Evolutionary conservation across 1,140 invertebrate genomes (phyloP).

Genomic region (Diorhabda carinulata): DNA sequence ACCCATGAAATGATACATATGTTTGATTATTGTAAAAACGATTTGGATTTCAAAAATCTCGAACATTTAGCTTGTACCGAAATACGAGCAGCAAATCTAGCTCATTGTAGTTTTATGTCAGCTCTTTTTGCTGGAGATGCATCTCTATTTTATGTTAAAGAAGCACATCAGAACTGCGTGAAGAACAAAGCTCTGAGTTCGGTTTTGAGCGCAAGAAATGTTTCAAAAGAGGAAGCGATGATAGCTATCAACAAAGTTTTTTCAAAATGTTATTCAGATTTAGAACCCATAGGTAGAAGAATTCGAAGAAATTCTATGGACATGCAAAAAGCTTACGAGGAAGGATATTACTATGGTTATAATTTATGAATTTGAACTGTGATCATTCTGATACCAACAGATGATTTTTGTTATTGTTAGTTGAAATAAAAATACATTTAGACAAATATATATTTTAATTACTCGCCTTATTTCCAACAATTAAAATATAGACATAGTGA

Average conservation of each 20-base stretch:
- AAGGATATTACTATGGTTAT: slow-evolving; percentile 77
- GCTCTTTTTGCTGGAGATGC: slow-evolving; percentile 74
- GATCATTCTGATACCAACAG: no score
- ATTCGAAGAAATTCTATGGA: slow-evolving; percentile 73
- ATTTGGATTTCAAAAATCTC: slow-evolving; percentile 85
- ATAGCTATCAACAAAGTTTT: slow-evolving; percentile 85
- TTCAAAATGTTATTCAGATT: slow-evolving; percentile 85
- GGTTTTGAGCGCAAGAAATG: slow-evolving; percentile 73
- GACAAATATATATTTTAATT: no score
- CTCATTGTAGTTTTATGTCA: slow-evolving; percentile 85
- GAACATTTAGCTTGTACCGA: slow-evolving; percentile 95
- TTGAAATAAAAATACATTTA: no score
- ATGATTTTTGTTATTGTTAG: no score
- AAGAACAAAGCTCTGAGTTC: slow-evolving; percentile 82
- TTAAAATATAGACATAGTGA: no score
- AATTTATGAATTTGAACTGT: no score
- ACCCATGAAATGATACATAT: slow-evolving; percentile 95
- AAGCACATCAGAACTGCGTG: slow-evolving; percentile 82
- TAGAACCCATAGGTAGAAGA: slow-evolving; percentile 87
- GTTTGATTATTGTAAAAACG: slow-evolving; percentile 90
- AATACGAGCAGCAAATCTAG: slow-evolving; percentile 85
- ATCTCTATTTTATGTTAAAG: slow-evolving; percentile 67
- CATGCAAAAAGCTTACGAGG: slow-evolving; percentile 71
- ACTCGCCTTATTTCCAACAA: no score
- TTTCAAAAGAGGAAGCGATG: slow-evolving; percentile 67